Percentiles rank a stretch among this genome's conserved stretches.
Conservation (phyloP, 2,797 vertebrate species). For the Anguilla megastoma region DNA sequence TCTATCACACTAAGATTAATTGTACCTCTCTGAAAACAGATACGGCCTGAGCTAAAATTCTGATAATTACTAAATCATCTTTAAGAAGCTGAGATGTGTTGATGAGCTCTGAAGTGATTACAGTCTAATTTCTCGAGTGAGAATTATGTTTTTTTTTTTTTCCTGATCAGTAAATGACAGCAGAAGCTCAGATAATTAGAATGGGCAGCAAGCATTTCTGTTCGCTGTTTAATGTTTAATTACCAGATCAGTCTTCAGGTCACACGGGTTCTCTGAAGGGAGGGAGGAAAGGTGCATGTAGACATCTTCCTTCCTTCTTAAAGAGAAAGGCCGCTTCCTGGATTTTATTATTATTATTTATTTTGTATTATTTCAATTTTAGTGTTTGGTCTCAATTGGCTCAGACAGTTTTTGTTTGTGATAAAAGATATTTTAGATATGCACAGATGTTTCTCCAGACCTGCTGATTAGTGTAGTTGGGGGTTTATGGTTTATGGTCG, state of each 20-base stretch:
- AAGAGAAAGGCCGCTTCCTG: neutral
- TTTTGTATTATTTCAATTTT: neutral
- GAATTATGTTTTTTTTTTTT: slow-evolving; percentile 39
- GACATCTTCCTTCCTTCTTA: neutral
- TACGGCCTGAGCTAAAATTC: slow-evolving; percentile 30
- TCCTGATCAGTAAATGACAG: slow-evolving; percentile 59
- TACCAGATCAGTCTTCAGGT: neutral
- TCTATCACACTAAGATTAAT: slow-evolving; percentile 25
- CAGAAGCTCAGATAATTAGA: slow-evolving; percentile 41
- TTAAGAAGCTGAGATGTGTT: slow-evolving; percentile 38
- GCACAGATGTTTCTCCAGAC: neutral
- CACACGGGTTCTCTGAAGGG: neutral
- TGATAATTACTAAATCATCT: slow-evolving; percentile 43
- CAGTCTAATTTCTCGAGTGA: slow-evolving; percentile 34
- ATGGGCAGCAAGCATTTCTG: neutral
- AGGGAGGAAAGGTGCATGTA: neutral
- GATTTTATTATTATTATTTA: neutral
- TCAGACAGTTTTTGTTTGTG: neutral
- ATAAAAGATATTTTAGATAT: neutral
- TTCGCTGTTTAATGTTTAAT: slow-evolving; percentile 1
- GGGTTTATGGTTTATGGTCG: too few species aligned
- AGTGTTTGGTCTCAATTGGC: neutral
- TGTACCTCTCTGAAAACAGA: slow-evolving; percentile 16
- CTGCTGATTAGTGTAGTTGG: neutral
- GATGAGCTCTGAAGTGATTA: slow-evolving; percentile 43